Evolutionary conservation across 2,797 vertebrate species (phyloP).

Genomic region (Gobionotothen gibberifrons): DNA sequence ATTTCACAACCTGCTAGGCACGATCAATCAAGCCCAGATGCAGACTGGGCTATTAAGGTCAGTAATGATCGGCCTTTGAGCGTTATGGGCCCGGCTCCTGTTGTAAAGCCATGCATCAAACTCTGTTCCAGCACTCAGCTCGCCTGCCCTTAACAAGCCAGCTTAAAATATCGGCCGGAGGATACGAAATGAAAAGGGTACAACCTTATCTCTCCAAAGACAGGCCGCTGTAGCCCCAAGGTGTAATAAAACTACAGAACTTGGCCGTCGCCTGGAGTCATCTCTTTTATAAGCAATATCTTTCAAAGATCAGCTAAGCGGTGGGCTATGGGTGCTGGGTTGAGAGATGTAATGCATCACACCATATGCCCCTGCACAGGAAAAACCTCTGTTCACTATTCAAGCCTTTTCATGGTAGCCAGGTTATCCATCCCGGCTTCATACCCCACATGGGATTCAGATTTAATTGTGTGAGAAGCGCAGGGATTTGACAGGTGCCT

Average conservation of each 20-base stretch:
- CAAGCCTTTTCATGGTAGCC: constrained; percentile 63
- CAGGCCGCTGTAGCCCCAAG: constrained; percentile 91
- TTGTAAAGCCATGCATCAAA: constrained; percentile 84
- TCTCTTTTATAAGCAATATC: constrained; percentile 95
- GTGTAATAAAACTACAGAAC: constrained; percentile 94
- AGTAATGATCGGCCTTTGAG: constrained; percentile 85
- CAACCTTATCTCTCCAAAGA: constrained; percentile 96
- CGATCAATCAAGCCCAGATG: constrained; percentile 86
- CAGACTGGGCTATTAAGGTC: constrained; percentile 85
- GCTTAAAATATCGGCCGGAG: constrained; percentile 93
- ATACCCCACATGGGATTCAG: constrained; percentile 70
- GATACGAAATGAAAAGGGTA: constrained; percentile 96
- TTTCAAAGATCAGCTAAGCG: constrained; percentile 91
- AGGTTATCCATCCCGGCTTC: constrained; percentile 62
- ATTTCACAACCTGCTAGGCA: constrained; percentile 89
- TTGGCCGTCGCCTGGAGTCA: constrained; percentile 91
- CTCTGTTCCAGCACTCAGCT: constrained; percentile 82
- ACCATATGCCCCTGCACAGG: constrained; percentile 70
- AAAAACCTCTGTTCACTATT: constrained; percentile 69
- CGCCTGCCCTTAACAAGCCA: constrained; percentile 84
- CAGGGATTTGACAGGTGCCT: constrained; percentile 69
- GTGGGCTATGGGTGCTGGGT: constrained; percentile 82
- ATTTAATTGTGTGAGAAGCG: constrained; percentile 75
- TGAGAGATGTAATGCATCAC: constrained; percentile 83
- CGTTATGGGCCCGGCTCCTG: constrained; percentile 81